Evolutionary conservation across 2,888 invertebrate genomes (phyloP).

Genomic region (Pristionchus japonicus): DNA sequence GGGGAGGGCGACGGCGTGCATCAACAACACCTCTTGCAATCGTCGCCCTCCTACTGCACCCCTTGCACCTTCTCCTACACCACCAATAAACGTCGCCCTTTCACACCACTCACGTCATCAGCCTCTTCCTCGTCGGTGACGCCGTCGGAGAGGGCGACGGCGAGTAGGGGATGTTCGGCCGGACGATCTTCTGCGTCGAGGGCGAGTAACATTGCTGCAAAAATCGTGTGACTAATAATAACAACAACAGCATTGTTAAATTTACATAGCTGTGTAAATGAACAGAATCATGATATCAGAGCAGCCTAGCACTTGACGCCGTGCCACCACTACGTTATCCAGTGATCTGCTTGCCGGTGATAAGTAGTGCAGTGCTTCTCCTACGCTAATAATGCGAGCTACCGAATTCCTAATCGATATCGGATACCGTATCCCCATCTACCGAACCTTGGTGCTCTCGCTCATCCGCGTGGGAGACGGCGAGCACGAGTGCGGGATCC

Average conservation of each 20-base stretch:
- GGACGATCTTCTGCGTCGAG: slow-evolving; percentile 73
- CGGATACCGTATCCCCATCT: neutral
- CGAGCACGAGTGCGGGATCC: slow-evolving; percentile 69
- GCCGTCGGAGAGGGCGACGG: slow-evolving; percentile 62
- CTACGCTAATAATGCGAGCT: too few species aligned
- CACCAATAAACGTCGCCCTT: neutral
- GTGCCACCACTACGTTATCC: too few species aligned
- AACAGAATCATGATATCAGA: too few species aligned
- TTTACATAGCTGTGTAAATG: too few species aligned
- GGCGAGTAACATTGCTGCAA: slow-evolving; percentile 72
- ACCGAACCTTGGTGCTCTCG: slow-evolving; percentile 54
- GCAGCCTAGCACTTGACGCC: too few species aligned
- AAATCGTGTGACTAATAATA: neutral
- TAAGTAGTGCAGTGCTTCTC: too few species aligned
- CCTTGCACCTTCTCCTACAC: neutral
- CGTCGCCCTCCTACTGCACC: neutral
- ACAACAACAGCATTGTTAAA: too few species aligned
- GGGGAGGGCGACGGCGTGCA: too few species aligned
- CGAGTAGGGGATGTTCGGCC: slow-evolving; percentile 73
- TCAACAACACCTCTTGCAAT: too few species aligned
- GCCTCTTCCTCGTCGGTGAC: slow-evolving; percentile 55
- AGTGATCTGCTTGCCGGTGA: too few species aligned
- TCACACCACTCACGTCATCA: slow-evolving; percentile 49
- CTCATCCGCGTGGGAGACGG: slow-evolving; percentile 69
- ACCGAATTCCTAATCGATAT: neutral